Evolutionary conservation across 2,113 vertebrate genomes (phyloP), one percentile per base, ranked within the genome.

Genomic region (Sisor rabdophorus): DNA sequence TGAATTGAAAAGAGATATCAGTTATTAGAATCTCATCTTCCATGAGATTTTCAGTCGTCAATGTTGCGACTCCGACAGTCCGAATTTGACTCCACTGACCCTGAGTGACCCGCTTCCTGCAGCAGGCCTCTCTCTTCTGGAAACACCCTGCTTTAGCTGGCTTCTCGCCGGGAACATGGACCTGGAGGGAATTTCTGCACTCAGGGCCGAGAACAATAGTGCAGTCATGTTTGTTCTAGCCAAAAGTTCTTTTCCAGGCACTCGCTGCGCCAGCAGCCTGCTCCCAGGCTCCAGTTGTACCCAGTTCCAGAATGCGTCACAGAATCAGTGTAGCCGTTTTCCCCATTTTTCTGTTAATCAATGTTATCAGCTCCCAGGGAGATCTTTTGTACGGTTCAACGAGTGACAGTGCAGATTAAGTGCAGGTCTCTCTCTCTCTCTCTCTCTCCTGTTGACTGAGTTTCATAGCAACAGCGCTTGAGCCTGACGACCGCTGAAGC

Each of bases 401-500:
- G 78, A 85, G 58, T 78, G 85, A 58, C 80, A 63, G 73, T 24
- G 67, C 68, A 47, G 68, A 81, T 40, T 55, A 44, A 80, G 81
- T 11, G 22, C 76, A 59, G 80, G 81, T 87, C 84, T 89, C 85
- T 55, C 52, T 54, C 28, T 36, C 32, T 36, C 32, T 36, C 69
- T n/a, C n/a, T n/a, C n/a, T n/a, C n/a, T n/a, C n/a, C n/a, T 36
- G 22, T 44, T 10, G 52, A 36, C 87, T 83, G 88, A 86, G 85
- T 92, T 88, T 89, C 89, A 90, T 93, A 89, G 90, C 90, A 91
- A 92, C 92, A 90, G 87, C 79, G 72, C 87, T 88, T 85, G 87
- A 89, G 89, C 86, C 84, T 84, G 83, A 88, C 89, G 89, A 90
- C 86, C 79, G 82, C 85, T 83, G 82, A 87, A 87, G 89, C 87